Conservation (phyloP, 1,140 invertebrate species). For the Aphis craccivora region DNA sequence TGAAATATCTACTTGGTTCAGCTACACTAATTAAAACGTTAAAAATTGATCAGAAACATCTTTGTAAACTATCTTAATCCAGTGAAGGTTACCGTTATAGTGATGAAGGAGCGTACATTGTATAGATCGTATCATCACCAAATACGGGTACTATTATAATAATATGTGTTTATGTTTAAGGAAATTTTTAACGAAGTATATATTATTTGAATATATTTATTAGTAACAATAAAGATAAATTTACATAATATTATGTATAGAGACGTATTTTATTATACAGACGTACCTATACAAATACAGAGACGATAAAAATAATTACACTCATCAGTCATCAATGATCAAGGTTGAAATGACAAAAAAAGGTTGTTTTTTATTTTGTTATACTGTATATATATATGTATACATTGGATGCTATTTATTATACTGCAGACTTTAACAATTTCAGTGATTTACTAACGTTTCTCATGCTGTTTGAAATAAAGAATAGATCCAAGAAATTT, state of each 20-base stretch:
- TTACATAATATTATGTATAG: conserved; percentile 14
- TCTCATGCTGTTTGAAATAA: neutral
- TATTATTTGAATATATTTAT: conserved; percentile 20
- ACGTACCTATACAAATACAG: neutral
- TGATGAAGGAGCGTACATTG: neutral
- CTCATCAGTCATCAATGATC: neutral
- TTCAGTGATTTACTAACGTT: neutral
- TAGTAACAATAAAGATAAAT: conserved; percentile 14
- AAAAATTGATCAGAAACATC: neutral
- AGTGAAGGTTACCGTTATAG: neutral
- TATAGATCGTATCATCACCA: neutral
- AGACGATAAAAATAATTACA: conserved; percentile 24
- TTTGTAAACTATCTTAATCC: neutral
- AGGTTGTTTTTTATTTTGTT: neutral
- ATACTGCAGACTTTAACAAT: neutral
- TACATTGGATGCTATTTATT: neutral
- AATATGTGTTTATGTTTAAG: neutral
- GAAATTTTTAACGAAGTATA: neutral
- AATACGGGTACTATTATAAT: conserved; percentile 11
- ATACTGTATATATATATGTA: neutral
- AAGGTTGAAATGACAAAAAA: conserved; percentile 14
- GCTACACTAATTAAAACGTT: conserved; percentile 26
- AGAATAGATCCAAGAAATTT: neutral
- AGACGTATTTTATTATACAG: neutral
- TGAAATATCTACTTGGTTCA: neutral